These are phyloP conservation scores for Lepidochrysops patricia DNA, from an alignment of 2,888 invertebrate species.

Conservation along the genomic window DNA sequence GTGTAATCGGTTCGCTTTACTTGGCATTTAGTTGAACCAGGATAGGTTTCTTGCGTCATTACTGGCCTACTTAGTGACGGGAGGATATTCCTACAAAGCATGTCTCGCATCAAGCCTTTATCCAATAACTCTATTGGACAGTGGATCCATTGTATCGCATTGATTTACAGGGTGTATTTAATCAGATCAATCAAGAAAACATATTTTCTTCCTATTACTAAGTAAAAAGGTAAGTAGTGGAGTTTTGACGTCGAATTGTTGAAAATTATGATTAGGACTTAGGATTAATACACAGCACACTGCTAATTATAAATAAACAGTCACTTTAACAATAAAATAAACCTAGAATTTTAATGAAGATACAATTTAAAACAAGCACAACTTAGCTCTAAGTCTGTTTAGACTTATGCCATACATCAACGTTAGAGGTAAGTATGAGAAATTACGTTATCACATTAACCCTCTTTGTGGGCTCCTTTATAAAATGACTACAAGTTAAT, in stretches of 20 bases:
- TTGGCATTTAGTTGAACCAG: neutral
- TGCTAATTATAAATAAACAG: too few species aligned
- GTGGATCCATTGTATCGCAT: neutral
- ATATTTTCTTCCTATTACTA: too few species aligned
- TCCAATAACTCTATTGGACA: neutral
- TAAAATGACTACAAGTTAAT: neutral
- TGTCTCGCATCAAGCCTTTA: neutral
- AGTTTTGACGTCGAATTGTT: too few species aligned
- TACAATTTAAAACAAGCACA: neutral
- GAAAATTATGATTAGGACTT: too few species aligned
- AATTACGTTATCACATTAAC: neutral
- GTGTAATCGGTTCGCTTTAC: slow-evolving; percentile 1
- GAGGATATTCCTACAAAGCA: neutral
- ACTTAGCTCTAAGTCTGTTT: neutral
- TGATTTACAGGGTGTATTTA: neutral
- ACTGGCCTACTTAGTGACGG: neutral
- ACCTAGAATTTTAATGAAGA: neutral
- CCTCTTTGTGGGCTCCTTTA: neutral
- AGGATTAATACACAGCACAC: too few species aligned
- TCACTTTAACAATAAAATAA: neutral
- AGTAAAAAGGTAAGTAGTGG: too few species aligned
- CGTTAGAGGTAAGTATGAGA: neutral
- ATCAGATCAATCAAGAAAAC: too few species aligned
- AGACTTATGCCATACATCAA: neutral
- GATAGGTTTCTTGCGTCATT: neutral